A percentile compares a stretch with the other conserved stretches of the same genome.
These are phyloP conservation scores for Aspidoscelis tigris DNA, from an alignment of 2,113 vertebrate species.

Conservation along the genomic window DNA sequence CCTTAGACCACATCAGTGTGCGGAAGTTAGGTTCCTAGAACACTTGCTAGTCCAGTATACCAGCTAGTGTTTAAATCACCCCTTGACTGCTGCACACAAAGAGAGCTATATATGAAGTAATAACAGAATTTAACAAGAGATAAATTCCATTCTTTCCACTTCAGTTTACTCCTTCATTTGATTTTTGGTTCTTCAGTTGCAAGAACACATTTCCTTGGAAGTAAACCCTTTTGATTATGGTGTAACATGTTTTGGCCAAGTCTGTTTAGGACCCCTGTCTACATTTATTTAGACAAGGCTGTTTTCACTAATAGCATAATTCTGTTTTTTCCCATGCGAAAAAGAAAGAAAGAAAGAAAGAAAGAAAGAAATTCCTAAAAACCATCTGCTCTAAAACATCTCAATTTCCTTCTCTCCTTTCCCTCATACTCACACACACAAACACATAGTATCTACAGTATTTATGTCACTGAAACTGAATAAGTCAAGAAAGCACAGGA, in stretches of 20 bases:
- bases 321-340: conserved; percentile 30
- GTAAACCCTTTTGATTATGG: conserved; percentile 9
- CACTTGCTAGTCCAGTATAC: too few species aligned
- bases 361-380: conserved; percentile 12
- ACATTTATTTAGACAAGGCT: conserved; percentile 28
- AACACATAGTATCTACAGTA: conserved; percentile 18
- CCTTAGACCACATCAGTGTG: too few species aligned
- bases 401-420: too few species aligned
- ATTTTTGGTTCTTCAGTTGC: conserved; percentile 15
- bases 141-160: neutral
- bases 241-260: conserved; percentile 9
- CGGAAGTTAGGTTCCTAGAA: too few species aligned
- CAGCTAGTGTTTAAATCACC: too few species aligned
- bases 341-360: neutral
- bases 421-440: too few species aligned
- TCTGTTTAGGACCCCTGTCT: conserved; percentile 28
- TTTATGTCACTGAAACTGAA: conserved; percentile 60
- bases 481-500: conserved; percentile 46
- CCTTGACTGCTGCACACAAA: neutral
- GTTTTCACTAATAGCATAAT: conserved; percentile 1
- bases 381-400: conserved; percentile 65
- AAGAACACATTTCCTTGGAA: conserved; percentile 19
- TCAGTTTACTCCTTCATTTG: neutral
- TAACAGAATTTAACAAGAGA: neutral
- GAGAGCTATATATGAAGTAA: neutral